These are phyloP conservation scores for Drosophila bocki DNA, from an alignment of 1,140 invertebrate species.

Conservation along the genomic window DNA sequence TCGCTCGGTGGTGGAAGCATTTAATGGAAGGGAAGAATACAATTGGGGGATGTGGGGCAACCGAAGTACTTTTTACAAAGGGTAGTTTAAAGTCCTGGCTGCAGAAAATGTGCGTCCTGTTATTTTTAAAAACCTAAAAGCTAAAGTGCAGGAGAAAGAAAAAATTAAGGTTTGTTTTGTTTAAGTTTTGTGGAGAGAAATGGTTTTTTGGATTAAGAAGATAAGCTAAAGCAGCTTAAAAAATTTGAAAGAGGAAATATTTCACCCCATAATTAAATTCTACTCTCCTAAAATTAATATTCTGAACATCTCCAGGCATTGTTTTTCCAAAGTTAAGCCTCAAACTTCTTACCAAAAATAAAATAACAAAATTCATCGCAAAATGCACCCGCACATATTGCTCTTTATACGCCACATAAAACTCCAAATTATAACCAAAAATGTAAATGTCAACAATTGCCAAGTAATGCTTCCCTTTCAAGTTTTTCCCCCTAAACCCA, in stretches of 20 bases:
- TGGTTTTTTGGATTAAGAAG: background rate
- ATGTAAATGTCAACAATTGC: constrained; percentile 75
- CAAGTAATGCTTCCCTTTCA: constrained; percentile 44
- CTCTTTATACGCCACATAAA: constrained; percentile 52
- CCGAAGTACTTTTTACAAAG: constrained; percentile 3
- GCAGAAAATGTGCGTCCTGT: background rate
- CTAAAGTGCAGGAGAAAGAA: constrained; percentile 1
- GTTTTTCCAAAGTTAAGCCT: background rate
- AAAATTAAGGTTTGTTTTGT: background rate
- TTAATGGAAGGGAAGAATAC: constrained; percentile 49
- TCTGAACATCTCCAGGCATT: no score
- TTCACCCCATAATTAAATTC: no score
- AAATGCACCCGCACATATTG: constrained; percentile 25
- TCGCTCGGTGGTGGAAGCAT: constrained; percentile 33
- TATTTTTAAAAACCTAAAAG: constrained; percentile 23
- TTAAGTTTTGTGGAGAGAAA: background rate
- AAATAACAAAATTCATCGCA: constrained; percentile 8
- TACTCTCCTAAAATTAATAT: background rate
- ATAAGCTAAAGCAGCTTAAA: background rate
- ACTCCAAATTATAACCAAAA: constrained; percentile 54
- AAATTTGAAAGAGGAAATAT: background rate
- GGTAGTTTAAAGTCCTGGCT: constrained; percentile 30
- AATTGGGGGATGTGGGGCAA: constrained; percentile 14
- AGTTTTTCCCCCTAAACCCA: constrained; percentile 6
- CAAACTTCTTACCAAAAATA: background rate